phyloP scores from a whole-genome alignment of 2,113 vertebrate species.

The Microcebus jonahi region DNA sequence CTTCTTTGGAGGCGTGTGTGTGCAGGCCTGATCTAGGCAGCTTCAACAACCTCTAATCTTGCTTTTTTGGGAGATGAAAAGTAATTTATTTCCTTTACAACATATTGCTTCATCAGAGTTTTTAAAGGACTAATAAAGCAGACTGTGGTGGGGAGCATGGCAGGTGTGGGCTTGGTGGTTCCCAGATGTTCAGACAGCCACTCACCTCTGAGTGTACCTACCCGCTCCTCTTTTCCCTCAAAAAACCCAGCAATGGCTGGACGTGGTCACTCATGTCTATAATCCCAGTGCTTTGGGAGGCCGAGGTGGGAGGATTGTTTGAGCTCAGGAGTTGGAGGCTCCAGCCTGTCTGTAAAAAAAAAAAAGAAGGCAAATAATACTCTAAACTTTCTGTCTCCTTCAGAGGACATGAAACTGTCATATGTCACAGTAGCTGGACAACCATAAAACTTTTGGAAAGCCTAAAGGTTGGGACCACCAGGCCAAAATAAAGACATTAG shows the following conservation, averaged over 20 bases:
- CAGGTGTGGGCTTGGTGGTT: not conserved
- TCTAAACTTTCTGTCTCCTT: not conserved
- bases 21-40: not conserved
- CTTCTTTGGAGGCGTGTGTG: not conserved
- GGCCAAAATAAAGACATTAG: not conserved
- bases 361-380: not conserved
- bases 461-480: not conserved
- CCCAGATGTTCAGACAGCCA: not conserved
- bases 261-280: no score
- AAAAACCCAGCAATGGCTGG: not conserved
- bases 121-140: not conserved
- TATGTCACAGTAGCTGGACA: constrained; percentile 2
- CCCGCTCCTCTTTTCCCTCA: constrained; percentile 13
- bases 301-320: no score
- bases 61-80: constrained; percentile 42
- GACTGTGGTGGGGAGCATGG: not conserved
- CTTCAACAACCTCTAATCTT: constrained; percentile 12
- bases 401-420: not conserved
- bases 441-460: constrained; percentile 47
- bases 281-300: no score
- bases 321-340: no score
- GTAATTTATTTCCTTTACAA: constrained; percentile 61
- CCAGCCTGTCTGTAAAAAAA: no score
- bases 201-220: not conserved
- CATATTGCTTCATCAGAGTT: constrained; percentile 22